phyloP scores from a whole-genome alignment of 2,113 vertebrate species.

The Callipepla californica region DNA sequence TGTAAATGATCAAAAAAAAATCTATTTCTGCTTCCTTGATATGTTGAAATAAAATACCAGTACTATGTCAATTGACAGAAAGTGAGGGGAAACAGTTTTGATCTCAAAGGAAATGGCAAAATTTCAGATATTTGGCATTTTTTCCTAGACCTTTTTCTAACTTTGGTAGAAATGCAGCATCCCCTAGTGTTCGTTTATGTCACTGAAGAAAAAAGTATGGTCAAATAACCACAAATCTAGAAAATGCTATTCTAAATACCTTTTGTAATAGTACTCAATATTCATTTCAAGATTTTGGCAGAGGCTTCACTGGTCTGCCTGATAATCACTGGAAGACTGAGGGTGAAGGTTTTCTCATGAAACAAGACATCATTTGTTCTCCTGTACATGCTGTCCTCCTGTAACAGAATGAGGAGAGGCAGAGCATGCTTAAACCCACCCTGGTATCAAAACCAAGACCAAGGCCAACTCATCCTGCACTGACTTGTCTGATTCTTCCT shows the following conservation, averaged over 20 bases:
- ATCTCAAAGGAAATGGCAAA: not conserved
- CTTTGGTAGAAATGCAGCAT: not conserved
- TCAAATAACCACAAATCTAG: not conserved
- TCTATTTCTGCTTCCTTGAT: not conserved
- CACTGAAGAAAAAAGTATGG: not conserved
- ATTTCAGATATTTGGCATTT: not conserved
- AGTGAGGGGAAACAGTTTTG: too few relatives aligned
- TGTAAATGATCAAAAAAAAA: rapidly evolving
- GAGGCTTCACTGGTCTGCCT: not conserved
- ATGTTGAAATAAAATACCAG: not conserved
- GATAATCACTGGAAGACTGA: not conserved
- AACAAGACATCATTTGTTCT: not conserved
- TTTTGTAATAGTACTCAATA: not conserved
- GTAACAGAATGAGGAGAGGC: not conserved
- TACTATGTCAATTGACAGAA: not conserved
- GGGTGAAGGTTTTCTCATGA: not conserved
- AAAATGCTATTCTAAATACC: not conserved
- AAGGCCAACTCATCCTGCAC: not conserved
- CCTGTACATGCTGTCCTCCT: not conserved
- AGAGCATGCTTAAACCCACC: not conserved
- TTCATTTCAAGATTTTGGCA: not conserved
- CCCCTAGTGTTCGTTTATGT: slow-evolving; percentile 29
- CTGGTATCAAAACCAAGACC: not conserved
- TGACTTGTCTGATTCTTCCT: not conserved
- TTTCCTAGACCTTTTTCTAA: rapidly evolving